phyloP scores from a whole-genome alignment of 1,140 invertebrate species.

The Akabosia matsudoensis region DNA sequence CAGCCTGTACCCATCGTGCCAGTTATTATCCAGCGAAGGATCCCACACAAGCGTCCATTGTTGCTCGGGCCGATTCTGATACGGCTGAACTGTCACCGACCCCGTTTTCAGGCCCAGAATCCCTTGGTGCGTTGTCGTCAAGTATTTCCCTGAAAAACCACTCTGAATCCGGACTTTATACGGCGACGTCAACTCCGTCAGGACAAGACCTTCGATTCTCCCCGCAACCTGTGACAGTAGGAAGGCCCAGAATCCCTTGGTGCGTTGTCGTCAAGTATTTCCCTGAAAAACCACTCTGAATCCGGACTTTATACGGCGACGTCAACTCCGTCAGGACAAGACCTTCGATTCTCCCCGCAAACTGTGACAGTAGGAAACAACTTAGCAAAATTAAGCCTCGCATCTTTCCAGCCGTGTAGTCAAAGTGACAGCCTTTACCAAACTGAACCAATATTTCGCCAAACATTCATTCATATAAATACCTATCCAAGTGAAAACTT shows the following conservation, averaged over 20 bases:
- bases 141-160: conserved; percentile 4
- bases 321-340: conserved; percentile 23
- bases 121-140: conserved; percentile 23
- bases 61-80: conserved; percentile 9
- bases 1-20: conserved; percentile 19
- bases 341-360: background rate
- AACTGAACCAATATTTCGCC: no score
- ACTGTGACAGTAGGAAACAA: no score
- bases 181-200: conserved; percentile 27
- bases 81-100: background rate
- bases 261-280: conserved; percentile 20
- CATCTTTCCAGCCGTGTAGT: no score
- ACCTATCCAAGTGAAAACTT: no score
- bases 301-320: conserved; percentile 11
- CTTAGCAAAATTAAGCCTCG: no score
- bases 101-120: conserved; percentile 27
- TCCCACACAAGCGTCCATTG: conserved; percentile 26
- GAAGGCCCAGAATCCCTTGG: conserved; percentile 28
- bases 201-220: background rate
- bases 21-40: conserved; percentile 20
- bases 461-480: no score
- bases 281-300: conserved; percentile 8
- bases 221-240: no score
- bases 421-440: no score
- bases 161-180: conserved; percentile 15